These are phyloP conservation scores for Corydoras sp. DNA, from an alignment of 2,113 vertebrate species.

Conservation along the genomic window DNA sequence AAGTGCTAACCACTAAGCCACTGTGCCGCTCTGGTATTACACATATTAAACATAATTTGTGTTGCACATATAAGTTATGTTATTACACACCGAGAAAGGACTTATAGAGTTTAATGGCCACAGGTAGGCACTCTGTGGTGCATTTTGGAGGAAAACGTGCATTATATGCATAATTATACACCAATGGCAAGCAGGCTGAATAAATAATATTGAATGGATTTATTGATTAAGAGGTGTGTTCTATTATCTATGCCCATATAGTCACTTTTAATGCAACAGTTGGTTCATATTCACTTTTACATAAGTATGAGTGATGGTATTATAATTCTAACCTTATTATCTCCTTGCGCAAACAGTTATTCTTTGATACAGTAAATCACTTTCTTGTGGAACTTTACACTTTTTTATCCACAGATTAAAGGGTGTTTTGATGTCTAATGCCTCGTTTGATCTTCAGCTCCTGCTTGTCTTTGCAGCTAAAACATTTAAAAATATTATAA, in stretches of 20 bases:
- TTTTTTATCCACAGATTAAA: constrained; percentile 29
- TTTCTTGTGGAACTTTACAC: constrained; percentile 15
- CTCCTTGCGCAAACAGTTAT: constrained; percentile 14
- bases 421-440: constrained; percentile 18
- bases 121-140: no score
- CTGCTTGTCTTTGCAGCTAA: not conserved
- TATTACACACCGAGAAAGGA: no score
- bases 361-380: constrained; percentile 1
- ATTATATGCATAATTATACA: no score
- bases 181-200: no score
- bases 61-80: no score
- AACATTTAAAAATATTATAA: not conserved
- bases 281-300: constrained; percentile 14
- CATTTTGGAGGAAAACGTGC: no score
- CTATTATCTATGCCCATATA: not conserved
- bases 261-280: not conserved
- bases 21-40: no score
- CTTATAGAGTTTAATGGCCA: no score
- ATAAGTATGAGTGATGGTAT: not conserved
- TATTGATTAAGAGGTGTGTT: not conserved
- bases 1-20: no score
- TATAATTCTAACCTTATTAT: not conserved
- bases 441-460: constrained; percentile 28
- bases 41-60: no score
- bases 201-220: no score